Evolutionary conservation across 2,113 vertebrate genomes (phyloP).

Genomic region (Marmota monax): DNA sequence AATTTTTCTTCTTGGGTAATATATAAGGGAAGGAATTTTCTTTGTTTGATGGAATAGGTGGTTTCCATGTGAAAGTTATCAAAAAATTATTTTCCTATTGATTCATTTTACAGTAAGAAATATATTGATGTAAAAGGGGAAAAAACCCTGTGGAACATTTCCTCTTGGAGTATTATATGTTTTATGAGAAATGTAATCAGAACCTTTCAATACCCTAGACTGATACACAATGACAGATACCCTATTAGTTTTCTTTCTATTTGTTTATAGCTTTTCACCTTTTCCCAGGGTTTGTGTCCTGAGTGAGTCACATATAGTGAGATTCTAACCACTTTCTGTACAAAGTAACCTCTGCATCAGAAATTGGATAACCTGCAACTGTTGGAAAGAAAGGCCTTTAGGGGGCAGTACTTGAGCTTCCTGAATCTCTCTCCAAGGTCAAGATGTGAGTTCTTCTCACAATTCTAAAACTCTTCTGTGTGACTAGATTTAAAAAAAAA

Average conservation of each 20-base stretch:
- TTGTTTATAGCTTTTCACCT: not conserved
- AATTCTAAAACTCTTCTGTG: not conserved
- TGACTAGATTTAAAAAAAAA: not conserved
- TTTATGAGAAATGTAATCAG: slow-evolving; percentile 22
- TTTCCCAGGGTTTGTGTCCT: not conserved
- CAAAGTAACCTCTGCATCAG: not conserved
- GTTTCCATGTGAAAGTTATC: slow-evolving; percentile 5
- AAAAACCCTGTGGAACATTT: not conserved
- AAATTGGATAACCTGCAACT: not conserved
- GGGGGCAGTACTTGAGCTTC: not conserved
- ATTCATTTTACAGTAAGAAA: slow-evolving; percentile 36
- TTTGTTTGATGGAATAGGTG: not conserved
- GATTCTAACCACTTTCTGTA: not conserved
- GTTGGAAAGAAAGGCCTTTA: slow-evolving; percentile 46
- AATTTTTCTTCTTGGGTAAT: not conserved
- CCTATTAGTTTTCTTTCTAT: not conserved
- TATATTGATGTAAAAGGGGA: not conserved
- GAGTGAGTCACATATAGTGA: not conserved
- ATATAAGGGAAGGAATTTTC: not conserved
- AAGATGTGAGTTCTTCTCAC: not conserved
- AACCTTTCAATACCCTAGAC: not conserved
- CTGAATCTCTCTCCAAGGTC: slow-evolving; percentile 20
- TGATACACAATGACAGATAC: not conserved
- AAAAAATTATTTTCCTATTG: not conserved
- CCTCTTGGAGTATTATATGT: not conserved